Base-by-base conservation (phyloP, 2,888 invertebrate genomes). In the Andrena bicolor region DNA sequence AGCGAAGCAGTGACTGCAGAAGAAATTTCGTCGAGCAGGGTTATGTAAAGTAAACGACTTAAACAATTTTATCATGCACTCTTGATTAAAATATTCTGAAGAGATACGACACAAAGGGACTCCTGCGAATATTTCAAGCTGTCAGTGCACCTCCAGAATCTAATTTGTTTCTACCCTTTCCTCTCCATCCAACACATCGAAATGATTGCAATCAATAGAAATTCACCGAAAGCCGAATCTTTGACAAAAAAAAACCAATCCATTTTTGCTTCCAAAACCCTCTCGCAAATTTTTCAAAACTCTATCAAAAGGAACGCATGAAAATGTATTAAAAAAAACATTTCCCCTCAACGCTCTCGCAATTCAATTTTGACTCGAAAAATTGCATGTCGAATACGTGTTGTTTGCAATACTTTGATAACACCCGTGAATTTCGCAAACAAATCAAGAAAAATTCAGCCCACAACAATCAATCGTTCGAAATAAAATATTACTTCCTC, bases 161-260 rank as follows among this genome's bases (percentile, higher is more conserved):
- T 49, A 51, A 73, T 66, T 41, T 58, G 41, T 65, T 60, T 74
- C 56, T 10, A 23, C 23, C 23, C 23, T 26, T 8, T n/a, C 20
- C 20, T 23, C 51, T 74, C 74, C 66, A n/a, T 32, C 35, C 23
- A 10, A 60, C 49, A 41, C 49, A 61, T 66, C 60, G 75, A 51
- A 77, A 65, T 49, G 28, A 51, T 74, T 74, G 49, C 77, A 77
- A 74, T 74, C 75, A 66, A 65, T 49, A 49, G 49, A 64, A 60
- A 73, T 66, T 74, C 65, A 41, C 51, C 66, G 51, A 51, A 61
- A 35, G 23, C 13, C 26, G 2, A 10, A 65, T 49, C 16, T 48
- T 28, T 10, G 10, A 8, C 4, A 16, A 26, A n/a, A 41, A 63
- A 63, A 8, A 23, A 48, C 8, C 28, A 23, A 49, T 49, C 6